Base-by-base conservation (phyloP, 2,797 vertebrate species). In the Schizopygopsis pylzovi region DNA sequence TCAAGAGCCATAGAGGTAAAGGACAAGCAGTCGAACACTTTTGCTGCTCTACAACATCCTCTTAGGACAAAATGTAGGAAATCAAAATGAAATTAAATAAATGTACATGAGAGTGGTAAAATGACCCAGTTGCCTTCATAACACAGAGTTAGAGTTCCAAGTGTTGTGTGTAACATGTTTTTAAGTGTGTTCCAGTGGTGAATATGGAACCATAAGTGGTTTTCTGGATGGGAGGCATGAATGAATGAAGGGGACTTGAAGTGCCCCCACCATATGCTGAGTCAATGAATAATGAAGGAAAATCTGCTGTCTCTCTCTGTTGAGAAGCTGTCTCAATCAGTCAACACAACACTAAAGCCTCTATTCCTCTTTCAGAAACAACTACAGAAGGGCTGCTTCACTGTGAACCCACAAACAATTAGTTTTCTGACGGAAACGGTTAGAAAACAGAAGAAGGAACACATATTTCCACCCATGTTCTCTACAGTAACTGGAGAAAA, bases 221-320 rank as follows among this genome's bases (percentile, higher is more conserved):
- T 68, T 68, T 25, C 63, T 81, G 78, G 52, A 71, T 70, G 22
- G 67, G 67, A 61, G 43, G 37, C 33, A 25, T 73, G 59, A 59
- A 75, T 28, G 84, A 84, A 71, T 56, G 54, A 10, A 67, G 8
- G 70, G 56, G 59, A 56, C 49, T 67, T 56, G 39, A 87, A 79
- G 71, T 77, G 54, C 28, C 41, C 33, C 76, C 39, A 68, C 84
- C 84, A 87, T 86, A 86, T 89, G 86, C 78, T 78, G 37, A 75
- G 67, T 45, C 80, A 84, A 85, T 88, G 15, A 88, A 87, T 88
- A 86, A 90, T 86, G 67, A 84, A 87, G 56, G 43, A 8, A 65
- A 85, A 72, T 84, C 83, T 89, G 85, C 41, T 5, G 63, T 41
- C n/a, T n/a, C 52, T 83, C 25, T 83, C 10, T 67, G 39, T 28